Evolutionary conservation across 2,797 vertebrate species (phyloP).

Genomic region (Dipus sagitta): DNA sequence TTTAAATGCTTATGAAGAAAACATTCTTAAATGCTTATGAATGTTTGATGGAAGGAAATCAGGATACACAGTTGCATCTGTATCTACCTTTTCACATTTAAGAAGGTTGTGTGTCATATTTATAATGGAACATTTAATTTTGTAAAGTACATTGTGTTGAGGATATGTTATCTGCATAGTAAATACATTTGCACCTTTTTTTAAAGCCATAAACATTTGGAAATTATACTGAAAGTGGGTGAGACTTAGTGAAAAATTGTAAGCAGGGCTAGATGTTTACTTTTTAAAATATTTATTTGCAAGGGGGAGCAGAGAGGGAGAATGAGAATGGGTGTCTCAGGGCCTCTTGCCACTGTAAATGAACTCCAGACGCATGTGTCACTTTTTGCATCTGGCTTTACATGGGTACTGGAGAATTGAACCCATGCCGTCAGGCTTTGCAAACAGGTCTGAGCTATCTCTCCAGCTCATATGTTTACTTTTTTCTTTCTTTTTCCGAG

Average conservation of each 20-base stretch:
- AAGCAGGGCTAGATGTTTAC: not conserved
- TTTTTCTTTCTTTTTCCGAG: too few relatives aligned
- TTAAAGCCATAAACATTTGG: not conserved
- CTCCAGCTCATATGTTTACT: too few relatives aligned
- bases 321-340: too few relatives aligned
- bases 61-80: not conserved
- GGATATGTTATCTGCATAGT: not conserved
- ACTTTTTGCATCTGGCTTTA: too few relatives aligned
- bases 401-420: too few relatives aligned
- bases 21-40: not conserved
- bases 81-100: not conserved
- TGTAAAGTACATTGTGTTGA: not conserved
- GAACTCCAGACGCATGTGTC: too few relatives aligned
- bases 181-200: not conserved
- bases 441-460: too few relatives aligned
- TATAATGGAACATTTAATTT: not conserved
- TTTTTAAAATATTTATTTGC: not conserved
- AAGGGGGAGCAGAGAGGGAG: too few relatives aligned
- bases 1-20: conserved; percentile 55
- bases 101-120: not conserved
- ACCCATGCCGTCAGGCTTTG: too few relatives aligned
- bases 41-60: conserved; percentile 19
- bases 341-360: too few relatives aligned
- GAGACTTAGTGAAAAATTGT: not conserved
- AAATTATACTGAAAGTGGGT: not conserved